Base-by-base conservation (phyloP, 2,113 vertebrate genomes). In the Engystomops pustulosus region DNA sequence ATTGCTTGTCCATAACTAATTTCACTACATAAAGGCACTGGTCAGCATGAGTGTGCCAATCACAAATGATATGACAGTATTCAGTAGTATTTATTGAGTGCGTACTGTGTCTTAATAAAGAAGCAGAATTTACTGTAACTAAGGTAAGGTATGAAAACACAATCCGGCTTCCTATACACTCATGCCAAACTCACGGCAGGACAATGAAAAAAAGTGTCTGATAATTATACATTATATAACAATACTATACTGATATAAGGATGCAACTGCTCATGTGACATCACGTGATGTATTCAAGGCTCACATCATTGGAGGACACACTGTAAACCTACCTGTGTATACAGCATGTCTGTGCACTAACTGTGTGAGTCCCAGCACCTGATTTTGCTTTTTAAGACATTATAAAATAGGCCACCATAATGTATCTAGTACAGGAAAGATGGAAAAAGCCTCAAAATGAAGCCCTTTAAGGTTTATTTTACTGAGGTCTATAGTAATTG, bases 1-100 rank as follows among this genome's bases (percentile, higher is more conserved):
- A 77, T 55, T 77, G 49, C 74, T 78, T 78, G 53, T 60, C 32
- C 30, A 77, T 58, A 34, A 77, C 74, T 58, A n/a, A 25, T 77
- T 36, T 55, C 10, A 77, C 20, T 32, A 76, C 27, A 76, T 49
- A 58, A 55, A 77, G 74, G 74, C 74, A 77, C 51, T 77, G 27
- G 18, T 51, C 47, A 76, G 25, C 74, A 77, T 36, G 44, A n/a
- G 47, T 53, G 74, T 77, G 74, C 74, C 74, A 77, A 36, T 77
- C 49, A 38, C 32, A 34, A 34, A 38, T 55, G 44, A 74, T 49
- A 49, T 74, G 11, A 49, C 32, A 38, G 38, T 53, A 58, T 77
- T 77, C 74, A 77, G 74, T 58, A 77, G 49, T 78, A 78, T 58
- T 78, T 38, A 41, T 20, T 25, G 41, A n/a, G 41, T 30, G 25